Evolutionary conservation across 2,888 invertebrate genomes (phyloP).

Genomic region (Lutraria lutraria): DNA sequence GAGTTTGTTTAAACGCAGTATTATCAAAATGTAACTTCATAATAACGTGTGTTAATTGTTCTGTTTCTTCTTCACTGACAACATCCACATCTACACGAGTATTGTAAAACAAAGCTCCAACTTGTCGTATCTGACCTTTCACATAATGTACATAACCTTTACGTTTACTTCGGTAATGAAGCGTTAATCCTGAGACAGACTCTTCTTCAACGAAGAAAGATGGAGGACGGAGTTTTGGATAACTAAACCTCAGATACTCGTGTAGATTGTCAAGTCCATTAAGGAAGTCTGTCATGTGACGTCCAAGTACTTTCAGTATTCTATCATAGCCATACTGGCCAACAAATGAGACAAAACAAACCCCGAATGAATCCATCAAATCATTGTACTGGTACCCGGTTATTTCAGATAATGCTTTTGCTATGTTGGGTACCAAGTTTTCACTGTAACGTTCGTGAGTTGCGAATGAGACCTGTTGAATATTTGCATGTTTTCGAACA

Average conservation of each 20-base stretch:
- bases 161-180: constrained; percentile 94
- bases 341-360: constrained; percentile 96
- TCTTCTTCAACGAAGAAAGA: constrained; percentile 99
- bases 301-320: constrained; percentile 89
- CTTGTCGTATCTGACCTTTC: constrained; percentile 97
- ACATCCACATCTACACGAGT: constrained; percentile 97
- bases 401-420: constrained; percentile 86
- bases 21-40: constrained; percentile 98
- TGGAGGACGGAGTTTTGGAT: constrained; percentile 95
- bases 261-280: constrained; percentile 98
- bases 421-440: constrained; percentile 93
- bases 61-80: constrained; percentile 93
- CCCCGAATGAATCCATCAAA: constrained; percentile 97
- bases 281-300: constrained; percentile 97
- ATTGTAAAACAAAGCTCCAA: constrained; percentile 97
- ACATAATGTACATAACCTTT: constrained; percentile 98
- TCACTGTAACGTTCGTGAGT: constrained; percentile 97
- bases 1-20: constrained; percentile 82
- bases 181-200: constrained; percentile 93
- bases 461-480: constrained; percentile 92
- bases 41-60: constrained; percentile 97
- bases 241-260: constrained; percentile 98
- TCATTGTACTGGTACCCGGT: constrained; percentile 93
- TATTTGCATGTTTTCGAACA: constrained; percentile 93
- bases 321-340: constrained; percentile 97